Percentiles rank a stretch among this genome's conserved stretches.
These are phyloP conservation scores for Apolygus lucorum DNA, from an alignment of 1,140 invertebrate species.

Conservation along the genomic window DNA sequence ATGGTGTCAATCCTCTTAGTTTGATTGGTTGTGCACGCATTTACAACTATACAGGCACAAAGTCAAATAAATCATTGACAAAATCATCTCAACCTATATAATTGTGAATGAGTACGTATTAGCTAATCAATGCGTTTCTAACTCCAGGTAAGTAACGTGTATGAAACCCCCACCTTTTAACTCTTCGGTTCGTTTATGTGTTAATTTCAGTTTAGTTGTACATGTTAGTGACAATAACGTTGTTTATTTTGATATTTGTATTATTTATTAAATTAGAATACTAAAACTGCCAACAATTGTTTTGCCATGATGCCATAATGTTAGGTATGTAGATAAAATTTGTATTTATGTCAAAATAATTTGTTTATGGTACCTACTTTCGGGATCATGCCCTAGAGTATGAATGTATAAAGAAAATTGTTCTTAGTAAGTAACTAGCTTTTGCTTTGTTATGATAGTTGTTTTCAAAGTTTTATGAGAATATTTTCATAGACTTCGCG, in stretches of 20 bases:
- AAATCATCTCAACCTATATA: too few relatives aligned
- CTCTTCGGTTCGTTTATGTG: too few relatives aligned
- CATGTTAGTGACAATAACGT: constrained; percentile 27
- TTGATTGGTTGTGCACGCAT: neutral
- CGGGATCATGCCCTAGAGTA: constrained; percentile 1
- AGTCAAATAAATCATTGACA: neutral
- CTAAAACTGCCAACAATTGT: constrained; percentile 11
- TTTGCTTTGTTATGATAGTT: constrained; percentile 5
- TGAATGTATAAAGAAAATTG: constrained; percentile 16
- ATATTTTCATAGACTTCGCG: constrained; percentile 6
- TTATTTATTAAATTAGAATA: constrained; percentile 5
- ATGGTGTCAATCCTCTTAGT: neutral
- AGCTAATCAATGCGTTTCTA: too few relatives aligned
- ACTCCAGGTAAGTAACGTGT: too few relatives aligned
- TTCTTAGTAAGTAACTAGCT: constrained; percentile 1
- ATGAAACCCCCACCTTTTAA: too few relatives aligned
- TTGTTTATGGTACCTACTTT: constrained; percentile 4
- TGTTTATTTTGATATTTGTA: constrained; percentile 16
- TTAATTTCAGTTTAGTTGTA: constrained; percentile 13
- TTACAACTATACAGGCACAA: constrained; percentile 10
- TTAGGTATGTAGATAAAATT: neutral
- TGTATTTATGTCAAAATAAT: constrained; percentile 9
- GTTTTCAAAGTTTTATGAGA: constrained; percentile 2
- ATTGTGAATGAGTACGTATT: too few relatives aligned
- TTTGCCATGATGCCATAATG: constrained; percentile 7